Evolutionary conservation across 1,140 invertebrate genomes (phyloP), one percentile per base, ranked within the genome.

Genomic region (Pogonomyrmex californicus): DNA sequence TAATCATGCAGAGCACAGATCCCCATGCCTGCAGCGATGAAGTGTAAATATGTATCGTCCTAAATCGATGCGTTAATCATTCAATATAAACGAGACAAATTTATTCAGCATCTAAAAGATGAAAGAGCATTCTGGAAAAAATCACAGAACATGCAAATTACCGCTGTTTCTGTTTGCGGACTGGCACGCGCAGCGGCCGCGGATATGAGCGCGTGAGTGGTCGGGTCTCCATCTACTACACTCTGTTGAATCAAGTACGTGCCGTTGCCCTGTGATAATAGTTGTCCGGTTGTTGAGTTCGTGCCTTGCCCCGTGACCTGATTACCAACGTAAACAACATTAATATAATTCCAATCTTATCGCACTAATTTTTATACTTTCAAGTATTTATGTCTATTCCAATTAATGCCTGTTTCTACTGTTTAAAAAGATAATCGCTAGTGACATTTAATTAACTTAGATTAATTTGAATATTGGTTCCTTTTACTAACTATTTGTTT

Each of bases 111-210:
- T 83, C 47, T 83, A 87, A 76, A 89, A 83, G 17, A 30, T 62
- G 38, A 86, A 87, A 86, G 41, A 68, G 66, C 81, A 85, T 33
- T 30, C 38, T 9, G 63, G 23, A 79, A 51, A 33, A 63, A 66
- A 66, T 17, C 47, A 10, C 47, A 58, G n/a, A 58, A 88, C 75
- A 86, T 86, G 83, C 81, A 91, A 70, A 78, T 93, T 93, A 96
- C 95, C 79, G 96, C 95, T 81, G 95, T 96, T 91, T 97, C 97
- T 63, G 97, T 97, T 91, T 98, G 97, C 23, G 97, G 97, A 91
- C 97, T 98, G 1, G 97, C 96, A 65, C 97, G 96, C 47, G 96
- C 96, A 4, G 94, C 91, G 17, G 95, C 92, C 51, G 96, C 96
- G 10, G 96, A 95, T 92, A 97, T 96, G 33, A 97, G 95, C 2